Evolutionary conservation across 2,888 invertebrate species (phyloP), one percentile per base, ranked within the genome.

Genomic region (Dynastes hyllus): DNA sequence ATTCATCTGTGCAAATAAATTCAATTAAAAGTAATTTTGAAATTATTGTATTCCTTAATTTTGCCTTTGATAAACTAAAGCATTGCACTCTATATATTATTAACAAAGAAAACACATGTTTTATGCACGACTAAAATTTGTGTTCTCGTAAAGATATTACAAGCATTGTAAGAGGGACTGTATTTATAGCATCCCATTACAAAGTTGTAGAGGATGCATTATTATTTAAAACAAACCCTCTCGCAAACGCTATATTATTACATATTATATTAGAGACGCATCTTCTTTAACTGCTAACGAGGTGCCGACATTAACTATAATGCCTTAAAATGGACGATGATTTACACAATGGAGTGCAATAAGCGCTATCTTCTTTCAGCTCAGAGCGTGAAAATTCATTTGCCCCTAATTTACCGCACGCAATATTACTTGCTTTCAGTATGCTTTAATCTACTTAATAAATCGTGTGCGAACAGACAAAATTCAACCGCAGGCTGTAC

Each of bases 361-460:
- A 27, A 50, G 27, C 27, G 27, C 29, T n/a, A 75, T 58, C 69
- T n/a, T n/a, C 40, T 78, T 78, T 70, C 70, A 69, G 71, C 78
- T 77, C 40, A 51, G 51, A 78, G 80, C 81, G 63, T 80, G 78
- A 83, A 83, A 83, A 81, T n/a, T n/a, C n/a, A 81, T 81, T 81
- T 78, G 80, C 78, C 22, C 79, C 78, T 80, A 82, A 83, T 82
- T 81, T 80, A 80, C 77, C 80, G 79, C 80, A 73, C 77, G 80
- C 81, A 80, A 81, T 79, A 79, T 70, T 78, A 76, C 80, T 73
- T 76, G 79, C 58, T 81, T 69, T 66, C 55, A 81, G 82, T 82
- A 80, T 51, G 76, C 78, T 81, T 82, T 81, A 82, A 82, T n/a
- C 79, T 78, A 65, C 66, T 82, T 81, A 80, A 82, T 80, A 82